These are phyloP conservation scores for Microctonus aethiopoides DNA, from an alignment of 2,888 invertebrate species.

Conservation along the genomic window DNA sequence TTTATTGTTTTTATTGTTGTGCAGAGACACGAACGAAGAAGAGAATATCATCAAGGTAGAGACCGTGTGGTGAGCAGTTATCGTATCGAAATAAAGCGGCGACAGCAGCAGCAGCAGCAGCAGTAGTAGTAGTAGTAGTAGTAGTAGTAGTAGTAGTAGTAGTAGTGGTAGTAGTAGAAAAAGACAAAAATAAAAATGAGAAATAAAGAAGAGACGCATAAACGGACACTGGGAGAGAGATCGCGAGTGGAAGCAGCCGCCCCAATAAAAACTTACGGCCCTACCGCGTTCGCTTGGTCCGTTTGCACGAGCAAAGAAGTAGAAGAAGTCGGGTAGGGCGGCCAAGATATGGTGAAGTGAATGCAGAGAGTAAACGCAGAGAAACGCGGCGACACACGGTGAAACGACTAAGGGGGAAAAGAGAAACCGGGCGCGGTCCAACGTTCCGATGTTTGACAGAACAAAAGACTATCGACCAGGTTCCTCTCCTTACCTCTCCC, in stretches of 20 bases:
- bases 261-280: constrained; percentile 61
- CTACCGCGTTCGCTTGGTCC: constrained; percentile 48
- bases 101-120: background rate
- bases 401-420: constrained; percentile 25
- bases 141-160: too few relatives aligned
- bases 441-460: constrained; percentile 65
- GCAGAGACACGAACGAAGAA: background rate
- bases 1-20: background rate
- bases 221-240: constrained; percentile 35
- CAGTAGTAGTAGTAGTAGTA: too few relatives aligned
- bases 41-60: background rate
- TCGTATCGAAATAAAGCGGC: constrained; percentile 10
- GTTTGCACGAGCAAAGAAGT: constrained; percentile 37
- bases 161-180: too few relatives aligned
- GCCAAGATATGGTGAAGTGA: constrained; percentile 2
- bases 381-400: background rate
- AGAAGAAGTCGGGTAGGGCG: constrained; percentile 32
- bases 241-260: constrained; percentile 54
- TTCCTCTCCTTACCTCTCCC: constrained; percentile 26
- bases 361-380: constrained; percentile 11
- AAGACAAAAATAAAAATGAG: constrained; percentile 14
- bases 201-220: constrained; percentile 26
- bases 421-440: constrained; percentile 53
- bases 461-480: constrained; percentile 64
- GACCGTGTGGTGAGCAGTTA: background rate